Evolutionary conservation across 2,888 invertebrate genomes (phyloP).

Genomic region (Dasypolia templi): DNA sequence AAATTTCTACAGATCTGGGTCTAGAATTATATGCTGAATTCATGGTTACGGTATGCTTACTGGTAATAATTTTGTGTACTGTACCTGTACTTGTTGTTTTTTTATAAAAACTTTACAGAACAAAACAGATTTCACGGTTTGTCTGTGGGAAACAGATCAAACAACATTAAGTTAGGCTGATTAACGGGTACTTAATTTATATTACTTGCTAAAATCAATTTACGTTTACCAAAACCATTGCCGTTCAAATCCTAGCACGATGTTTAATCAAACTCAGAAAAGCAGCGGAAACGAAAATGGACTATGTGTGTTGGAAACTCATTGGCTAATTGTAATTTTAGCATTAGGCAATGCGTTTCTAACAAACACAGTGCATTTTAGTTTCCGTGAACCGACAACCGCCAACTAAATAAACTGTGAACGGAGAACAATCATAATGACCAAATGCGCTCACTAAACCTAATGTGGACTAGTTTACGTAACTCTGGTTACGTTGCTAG

Average conservation of each 20-base stretch:
- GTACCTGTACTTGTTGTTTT: too few species aligned
- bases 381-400: constrained; percentile 39
- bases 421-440: constrained; percentile 35
- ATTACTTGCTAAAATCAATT: neutral
- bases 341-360: constrained; percentile 19
- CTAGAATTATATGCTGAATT: too few species aligned
- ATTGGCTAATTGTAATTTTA: too few species aligned
- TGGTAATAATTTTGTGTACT: too few species aligned
- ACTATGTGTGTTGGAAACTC: too few species aligned
- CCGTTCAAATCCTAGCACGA: neutral
- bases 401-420: constrained; percentile 38
- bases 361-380: constrained; percentile 29
- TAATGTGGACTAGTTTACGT: constrained; percentile 48
- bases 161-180: neutral
- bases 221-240: neutral
- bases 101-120: too few species aligned
- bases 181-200: neutral
- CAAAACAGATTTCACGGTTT: neutral
- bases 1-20: too few species aligned
- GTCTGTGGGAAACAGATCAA: too few species aligned
- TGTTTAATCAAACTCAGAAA: neutral
- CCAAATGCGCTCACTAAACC: constrained; percentile 36
- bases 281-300: neutral
- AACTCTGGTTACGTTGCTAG: constrained; percentile 21
- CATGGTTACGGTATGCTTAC: too few species aligned